These are phyloP conservation scores for Aporophyla lueneburgensis DNA, from an alignment of 2,888 invertebrate genomes.

Conservation along the genomic window DNA sequence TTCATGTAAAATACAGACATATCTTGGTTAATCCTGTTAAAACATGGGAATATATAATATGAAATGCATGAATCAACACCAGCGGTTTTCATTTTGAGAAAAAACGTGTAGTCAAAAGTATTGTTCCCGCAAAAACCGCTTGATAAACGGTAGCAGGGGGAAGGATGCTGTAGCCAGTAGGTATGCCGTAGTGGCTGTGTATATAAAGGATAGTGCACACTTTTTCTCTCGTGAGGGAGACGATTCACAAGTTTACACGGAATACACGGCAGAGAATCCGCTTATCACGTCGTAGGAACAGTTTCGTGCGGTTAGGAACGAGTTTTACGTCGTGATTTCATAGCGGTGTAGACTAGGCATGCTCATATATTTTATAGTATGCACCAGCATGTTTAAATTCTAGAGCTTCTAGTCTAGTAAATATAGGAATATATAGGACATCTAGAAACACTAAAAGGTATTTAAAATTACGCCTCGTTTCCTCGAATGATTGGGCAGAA, in stretches of 20 bases:
- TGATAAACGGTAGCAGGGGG: constrained; percentile 60
- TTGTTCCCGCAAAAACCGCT: constrained; percentile 38
- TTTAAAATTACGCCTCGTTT: neutral
- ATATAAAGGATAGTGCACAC: constrained; percentile 66
- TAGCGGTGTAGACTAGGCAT: neutral
- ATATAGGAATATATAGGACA: neutral
- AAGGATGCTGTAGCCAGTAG: constrained; percentile 53
- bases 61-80: constrained; percentile 52
- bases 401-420: constrained; percentile 4
- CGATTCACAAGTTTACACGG: constrained; percentile 68
- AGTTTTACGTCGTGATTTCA: constrained; percentile 48
- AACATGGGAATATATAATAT: constrained; percentile 35
- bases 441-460: neutral
- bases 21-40: constrained; percentile 39
- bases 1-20: constrained; percentile 34
- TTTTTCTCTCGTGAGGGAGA: constrained; percentile 68
- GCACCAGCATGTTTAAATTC: constrained; percentile 17
- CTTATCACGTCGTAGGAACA: constrained; percentile 52
- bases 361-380: constrained; percentile 28
- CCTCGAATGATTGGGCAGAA: too few species aligned
- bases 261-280: constrained; percentile 56
- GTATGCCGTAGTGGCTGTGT: constrained; percentile 35
- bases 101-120: constrained; percentile 24
- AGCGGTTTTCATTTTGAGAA: constrained; percentile 26
- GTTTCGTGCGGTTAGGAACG: constrained; percentile 32